Percentiles rank a stretch among this genome's conserved stretches.
These are phyloP conservation scores for Leuciscus waleckii DNA, from an alignment of 2,797 vertebrate species.

Conservation along the genomic window DNA sequence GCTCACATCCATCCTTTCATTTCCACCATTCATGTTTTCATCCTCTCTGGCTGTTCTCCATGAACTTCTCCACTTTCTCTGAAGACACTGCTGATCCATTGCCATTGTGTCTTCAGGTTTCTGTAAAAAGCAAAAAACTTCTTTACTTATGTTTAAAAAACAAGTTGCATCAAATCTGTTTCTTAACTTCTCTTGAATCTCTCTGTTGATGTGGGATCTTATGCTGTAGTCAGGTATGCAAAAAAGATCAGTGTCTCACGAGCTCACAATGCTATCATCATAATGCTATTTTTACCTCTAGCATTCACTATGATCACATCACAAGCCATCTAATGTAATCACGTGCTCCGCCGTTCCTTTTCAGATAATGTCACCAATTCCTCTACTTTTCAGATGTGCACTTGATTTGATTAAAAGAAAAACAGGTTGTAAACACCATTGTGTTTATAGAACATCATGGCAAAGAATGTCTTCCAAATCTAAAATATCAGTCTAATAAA, in stretches of 20 bases:
- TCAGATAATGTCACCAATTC: not conserved
- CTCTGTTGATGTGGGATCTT: not conserved
- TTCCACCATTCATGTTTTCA: not conserved
- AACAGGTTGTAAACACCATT: not conserved
- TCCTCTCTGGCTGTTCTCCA: not conserved
- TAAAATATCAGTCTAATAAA: not conserved
- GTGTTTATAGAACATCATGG: not conserved
- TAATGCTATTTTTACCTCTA: constrained; percentile 59
- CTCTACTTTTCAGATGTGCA: not conserved
- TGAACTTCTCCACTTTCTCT: not conserved
- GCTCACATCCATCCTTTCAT: not conserved
- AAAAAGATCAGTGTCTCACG: not conserved
- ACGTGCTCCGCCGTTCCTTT: not conserved
- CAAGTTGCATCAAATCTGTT: not conserved
- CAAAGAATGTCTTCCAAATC: not conserved
- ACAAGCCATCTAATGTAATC: constrained; percentile 53
- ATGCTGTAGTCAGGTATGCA: not conserved
- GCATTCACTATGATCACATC: constrained; percentile 52
- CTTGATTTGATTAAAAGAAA: not conserved
- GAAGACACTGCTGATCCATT: not conserved
- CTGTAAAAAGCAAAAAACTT: not conserved
- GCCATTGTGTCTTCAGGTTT: not conserved
- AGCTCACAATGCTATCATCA: constrained; percentile 34
- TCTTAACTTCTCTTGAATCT: constrained; percentile 3
- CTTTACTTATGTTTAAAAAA: not conserved